Evolutionary conservation across 1,140 invertebrate genomes (phyloP).

Genomic region (Galleria mellonella): DNA sequence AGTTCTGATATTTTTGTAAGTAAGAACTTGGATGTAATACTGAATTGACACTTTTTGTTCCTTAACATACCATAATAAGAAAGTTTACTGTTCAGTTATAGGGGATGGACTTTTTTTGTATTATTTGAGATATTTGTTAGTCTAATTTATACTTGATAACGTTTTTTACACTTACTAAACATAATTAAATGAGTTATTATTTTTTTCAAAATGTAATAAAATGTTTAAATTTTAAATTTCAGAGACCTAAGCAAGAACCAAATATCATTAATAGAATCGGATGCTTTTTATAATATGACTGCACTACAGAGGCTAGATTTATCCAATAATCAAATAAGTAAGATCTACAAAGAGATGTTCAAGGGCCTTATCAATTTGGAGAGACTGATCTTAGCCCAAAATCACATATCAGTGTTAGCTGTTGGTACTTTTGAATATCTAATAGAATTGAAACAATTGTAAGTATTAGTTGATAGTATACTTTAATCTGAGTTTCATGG

Average conservation of each 20-base stretch:
- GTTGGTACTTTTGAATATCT: constrained; percentile 81
- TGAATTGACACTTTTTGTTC: too few species aligned
- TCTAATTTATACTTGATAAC: too few species aligned
- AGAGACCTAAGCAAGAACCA: constrained; percentile 87
- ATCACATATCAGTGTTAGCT: constrained; percentile 80
- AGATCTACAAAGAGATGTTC: constrained; percentile 79
- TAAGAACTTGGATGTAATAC: too few species aligned
- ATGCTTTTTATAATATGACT: constrained; percentile 82
- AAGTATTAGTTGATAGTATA: constrained; percentile 58
- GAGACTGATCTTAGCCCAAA: constrained; percentile 79
- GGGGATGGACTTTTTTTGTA: too few species aligned
- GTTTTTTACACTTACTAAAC: too few species aligned
- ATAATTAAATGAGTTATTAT: too few species aligned
- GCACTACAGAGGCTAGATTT: constrained; percentile 82
- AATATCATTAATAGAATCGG: constrained; percentile 82
- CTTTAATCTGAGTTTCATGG: background rate
- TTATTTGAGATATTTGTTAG: too few species aligned
- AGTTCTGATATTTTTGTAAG: too few species aligned
- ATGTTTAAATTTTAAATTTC: constrained; percentile 13
- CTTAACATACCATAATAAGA: too few species aligned
- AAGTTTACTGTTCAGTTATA: too few species aligned
- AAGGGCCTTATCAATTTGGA: constrained; percentile 78
- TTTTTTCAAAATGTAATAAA: background rate
- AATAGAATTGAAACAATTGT: constrained; percentile 80
- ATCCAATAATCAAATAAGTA: constrained; percentile 78